Evolutionary conservation across 2,113 vertebrate species (phyloP).

Genomic region (Scomber japonicus): DNA sequence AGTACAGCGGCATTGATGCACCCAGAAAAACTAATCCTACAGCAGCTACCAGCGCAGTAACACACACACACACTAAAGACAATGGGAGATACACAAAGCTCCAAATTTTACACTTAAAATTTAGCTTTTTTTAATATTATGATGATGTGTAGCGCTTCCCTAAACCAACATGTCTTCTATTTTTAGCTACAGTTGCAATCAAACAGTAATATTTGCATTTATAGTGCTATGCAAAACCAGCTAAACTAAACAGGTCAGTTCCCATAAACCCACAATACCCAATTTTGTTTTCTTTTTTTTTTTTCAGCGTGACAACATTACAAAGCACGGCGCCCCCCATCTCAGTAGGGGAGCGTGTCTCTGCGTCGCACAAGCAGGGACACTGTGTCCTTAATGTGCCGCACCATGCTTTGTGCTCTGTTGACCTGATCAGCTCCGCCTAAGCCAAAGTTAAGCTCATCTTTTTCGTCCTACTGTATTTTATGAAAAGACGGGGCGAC

Average conservation of each 20-base stretch:
- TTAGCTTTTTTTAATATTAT: neutral
- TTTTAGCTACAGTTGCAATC: slow-evolving; percentile 11
- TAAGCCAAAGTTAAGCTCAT: slow-evolving; percentile 67
- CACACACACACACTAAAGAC: neutral
- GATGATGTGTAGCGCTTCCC: neutral
- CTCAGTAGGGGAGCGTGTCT: slow-evolving; percentile 38
- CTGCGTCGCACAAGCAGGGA: slow-evolving; percentile 35
- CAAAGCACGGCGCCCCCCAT: neutral
- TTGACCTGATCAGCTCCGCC: slow-evolving; percentile 54
- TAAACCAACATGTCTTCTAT: neutral
- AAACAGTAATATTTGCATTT: neutral
- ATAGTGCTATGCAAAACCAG: neutral
- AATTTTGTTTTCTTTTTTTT: slow-evolving; percentile 7
- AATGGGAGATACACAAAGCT: neutral
- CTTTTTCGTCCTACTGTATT: slow-evolving; percentile 51
- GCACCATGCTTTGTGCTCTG: slow-evolving; percentile 59
- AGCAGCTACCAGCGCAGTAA: neutral
- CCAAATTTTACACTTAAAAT: neutral
- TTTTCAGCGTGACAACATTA: slow-evolving; percentile 15
- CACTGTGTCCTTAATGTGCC: slow-evolving; percentile 57
- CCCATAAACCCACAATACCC: neutral
- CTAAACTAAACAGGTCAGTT: neutral
- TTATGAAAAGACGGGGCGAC: slow-evolving; percentile 3
- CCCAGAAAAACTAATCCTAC: neutral
- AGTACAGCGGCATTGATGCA: neutral